phyloP scores from a whole-genome alignment of 2,797 vertebrate species.

The Pangasius mekongensis region DNA sequence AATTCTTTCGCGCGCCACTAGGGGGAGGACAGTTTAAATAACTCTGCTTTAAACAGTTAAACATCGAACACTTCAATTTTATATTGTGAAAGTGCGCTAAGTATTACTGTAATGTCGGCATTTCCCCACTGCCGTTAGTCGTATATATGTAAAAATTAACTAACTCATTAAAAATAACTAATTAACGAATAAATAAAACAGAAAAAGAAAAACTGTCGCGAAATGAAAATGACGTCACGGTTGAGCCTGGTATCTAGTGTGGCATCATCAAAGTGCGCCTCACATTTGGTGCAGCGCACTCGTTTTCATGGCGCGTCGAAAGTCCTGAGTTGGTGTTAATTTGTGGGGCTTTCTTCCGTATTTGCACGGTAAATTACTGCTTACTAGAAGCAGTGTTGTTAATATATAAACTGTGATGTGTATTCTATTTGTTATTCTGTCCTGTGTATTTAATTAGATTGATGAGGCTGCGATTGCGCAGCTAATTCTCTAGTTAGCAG shows the following conservation, averaged over 20 bases:
- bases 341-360: background rate
- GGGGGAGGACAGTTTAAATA: background rate
- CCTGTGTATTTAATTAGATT: background rate
- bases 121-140: no score
- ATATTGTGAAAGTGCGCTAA: background rate
- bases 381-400: no score
- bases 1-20: background rate
- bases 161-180: background rate
- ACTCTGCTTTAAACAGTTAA: background rate
- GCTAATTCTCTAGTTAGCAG: background rate
- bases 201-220: background rate
- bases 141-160: background rate
- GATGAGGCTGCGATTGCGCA: background rate
- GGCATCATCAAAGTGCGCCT: slow-evolving; percentile 26
- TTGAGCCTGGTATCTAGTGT: accelerated
- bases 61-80: background rate
- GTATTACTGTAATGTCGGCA: background rate
- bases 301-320: slow-evolving; percentile 36
- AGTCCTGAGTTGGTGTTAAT: slow-evolving; percentile 2
- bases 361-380: slow-evolving; percentile 6
- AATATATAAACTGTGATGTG: background rate
- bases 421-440: background rate
- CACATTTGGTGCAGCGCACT: background rate
- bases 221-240: background rate
- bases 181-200: background rate